A percentile compares a stretch with the other conserved stretches of the same genome.
phyloP scores from a whole-genome alignment of 2,113 vertebrate species.

The Bujurquina vittata region DNA sequence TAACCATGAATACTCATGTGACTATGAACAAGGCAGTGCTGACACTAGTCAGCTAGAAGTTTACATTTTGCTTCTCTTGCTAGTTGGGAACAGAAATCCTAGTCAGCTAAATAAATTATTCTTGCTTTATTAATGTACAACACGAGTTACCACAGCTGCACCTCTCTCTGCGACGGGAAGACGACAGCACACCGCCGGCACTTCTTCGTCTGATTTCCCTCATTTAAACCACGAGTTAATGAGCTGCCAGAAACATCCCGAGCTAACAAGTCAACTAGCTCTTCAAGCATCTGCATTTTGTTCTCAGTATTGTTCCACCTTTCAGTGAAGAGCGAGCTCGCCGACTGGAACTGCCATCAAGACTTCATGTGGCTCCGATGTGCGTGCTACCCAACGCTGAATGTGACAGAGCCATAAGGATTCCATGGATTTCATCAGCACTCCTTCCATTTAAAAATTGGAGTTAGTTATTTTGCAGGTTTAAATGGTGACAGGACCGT shows the following conservation, averaged over 20 bases:
- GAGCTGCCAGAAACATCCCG: slow-evolving; percentile 2
- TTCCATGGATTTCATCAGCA: background rate
- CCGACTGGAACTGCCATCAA: background rate
- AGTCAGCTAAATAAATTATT: background rate
- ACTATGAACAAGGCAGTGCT: no score
- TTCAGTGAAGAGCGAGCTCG: background rate
- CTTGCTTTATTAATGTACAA: background rate
- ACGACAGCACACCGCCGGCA: background rate
- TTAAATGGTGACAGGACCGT: background rate
- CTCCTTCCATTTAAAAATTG: background rate
- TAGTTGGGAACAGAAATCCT: background rate
- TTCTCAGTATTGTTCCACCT: background rate
- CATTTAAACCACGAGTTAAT: background rate
- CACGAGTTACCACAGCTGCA: background rate
- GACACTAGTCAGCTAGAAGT: background rate
- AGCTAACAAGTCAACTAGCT: background rate
- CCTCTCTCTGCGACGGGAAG: background rate
- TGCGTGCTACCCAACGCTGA: background rate
- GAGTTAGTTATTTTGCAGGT: background rate
- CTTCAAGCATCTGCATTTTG: background rate
- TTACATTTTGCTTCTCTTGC: background rate
- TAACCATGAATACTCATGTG: no score
- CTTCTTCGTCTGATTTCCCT: no score
- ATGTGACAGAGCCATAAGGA: background rate
- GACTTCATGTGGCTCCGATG: background rate